phyloP scores from a whole-genome alignment of 2,797 vertebrate species.

The Hydrophis major region DNA sequence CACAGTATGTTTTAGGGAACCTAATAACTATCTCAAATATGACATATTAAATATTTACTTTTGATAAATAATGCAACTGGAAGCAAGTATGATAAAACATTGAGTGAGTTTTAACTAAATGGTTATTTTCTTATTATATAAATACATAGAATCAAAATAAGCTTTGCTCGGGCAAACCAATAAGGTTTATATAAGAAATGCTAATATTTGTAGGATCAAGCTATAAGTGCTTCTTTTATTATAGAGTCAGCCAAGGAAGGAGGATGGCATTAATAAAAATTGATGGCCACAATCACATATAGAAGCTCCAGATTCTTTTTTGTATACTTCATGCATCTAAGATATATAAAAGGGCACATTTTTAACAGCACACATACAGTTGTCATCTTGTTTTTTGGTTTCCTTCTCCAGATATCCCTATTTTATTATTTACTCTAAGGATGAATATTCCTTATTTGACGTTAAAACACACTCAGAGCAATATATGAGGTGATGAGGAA shows the following conservation, averaged over 20 bases:
- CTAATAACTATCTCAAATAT: slow-evolving; percentile 36
- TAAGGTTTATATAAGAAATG: neutral
- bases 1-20: slow-evolving; percentile 43
- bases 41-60: slow-evolving; percentile 37
- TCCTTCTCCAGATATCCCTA: neutral
- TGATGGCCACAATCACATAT: neutral
- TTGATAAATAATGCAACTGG: neutral
- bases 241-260: neutral
- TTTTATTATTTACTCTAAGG: neutral
- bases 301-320: neutral
- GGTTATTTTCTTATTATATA: neutral
- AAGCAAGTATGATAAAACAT: neutral
- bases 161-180: slow-evolving; percentile 17
- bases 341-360: neutral
- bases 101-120: slow-evolving; percentile 45
- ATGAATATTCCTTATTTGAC: neutral
- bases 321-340: neutral
- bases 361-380: neutral
- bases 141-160: neutral
- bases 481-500: neutral
- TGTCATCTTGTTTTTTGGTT: neutral
- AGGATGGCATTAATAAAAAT: neutral
- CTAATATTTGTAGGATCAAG: slow-evolving; percentile 2
- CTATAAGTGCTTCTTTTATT: neutral
- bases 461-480: neutral